Evolutionary conservation across 1,140 invertebrate species (phyloP), one percentile per base, ranked within the genome.

Genomic region (Conopomorpha cramerella): DNA sequence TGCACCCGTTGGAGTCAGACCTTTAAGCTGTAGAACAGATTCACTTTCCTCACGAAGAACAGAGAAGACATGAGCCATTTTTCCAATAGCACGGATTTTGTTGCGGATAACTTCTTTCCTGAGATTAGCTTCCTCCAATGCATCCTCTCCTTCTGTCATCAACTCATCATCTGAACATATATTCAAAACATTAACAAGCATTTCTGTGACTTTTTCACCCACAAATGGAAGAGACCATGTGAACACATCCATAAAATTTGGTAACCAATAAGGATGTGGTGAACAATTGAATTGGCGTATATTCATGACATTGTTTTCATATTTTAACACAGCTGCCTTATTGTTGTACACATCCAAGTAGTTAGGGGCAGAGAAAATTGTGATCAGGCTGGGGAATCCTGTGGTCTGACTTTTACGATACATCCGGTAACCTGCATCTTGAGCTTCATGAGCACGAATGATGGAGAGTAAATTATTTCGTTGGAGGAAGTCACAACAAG

Each of bases 261-360:
- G 98, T 79, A 99, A 80, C 98, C 98, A 99, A 76, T 99, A 99
- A 25, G 98, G 98, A 84, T 99, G 98, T 44, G 97, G 95, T 52
- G 96, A 99, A 83, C 96, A 99, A 79, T 99, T 99, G 82, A 99
- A 99, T 82, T 99, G 98, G 62, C 97, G 87, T 61, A 99, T 99
- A 79, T 99, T 99, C 97, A 99, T 99, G 49, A 99, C 97, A 83
- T 99, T 99, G 81, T 99, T 99, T 84, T 99, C 98, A 84, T 99
- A 99, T 80, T 99, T 99, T 57, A 99, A 84, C 68, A 99, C 97
- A 59, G 98, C 98, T 76, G 98, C 98, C 85, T 99, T 99, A 83
- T 99, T 99, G 83, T 99, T 99, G 82, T 99, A 99, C 46, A 99
- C 98, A 85, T 99, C 98, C 82, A 99, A 85, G 83, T 99, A 99